phyloP scores from a whole-genome alignment of 2,113 vertebrate species.

The Bos indicus region DNA sequence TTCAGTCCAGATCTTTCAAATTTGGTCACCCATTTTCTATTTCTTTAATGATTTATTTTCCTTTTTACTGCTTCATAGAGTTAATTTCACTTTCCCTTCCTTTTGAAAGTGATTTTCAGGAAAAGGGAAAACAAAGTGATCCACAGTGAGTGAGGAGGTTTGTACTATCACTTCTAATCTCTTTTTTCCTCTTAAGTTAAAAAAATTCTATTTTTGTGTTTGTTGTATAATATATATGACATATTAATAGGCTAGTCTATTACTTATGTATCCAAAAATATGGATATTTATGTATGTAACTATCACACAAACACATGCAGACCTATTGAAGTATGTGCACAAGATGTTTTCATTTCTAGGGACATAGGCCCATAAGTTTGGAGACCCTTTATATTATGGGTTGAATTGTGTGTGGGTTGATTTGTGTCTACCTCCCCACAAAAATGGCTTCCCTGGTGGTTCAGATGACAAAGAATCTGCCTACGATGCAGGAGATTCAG shows the following conservation, averaged over 20 bases:
- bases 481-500: neutral
- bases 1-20: neutral
- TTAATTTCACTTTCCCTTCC: neutral
- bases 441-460: neutral
- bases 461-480: neutral
- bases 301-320: neutral
- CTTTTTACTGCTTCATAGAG: neutral
- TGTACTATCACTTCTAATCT: neutral
- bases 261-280: neutral
- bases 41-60: neutral
- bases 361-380: neutral
- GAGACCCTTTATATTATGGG: neutral
- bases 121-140: neutral
- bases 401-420: neutral
- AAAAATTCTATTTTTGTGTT: neutral
- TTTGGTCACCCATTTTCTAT: neutral
- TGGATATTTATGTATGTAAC: neutral
- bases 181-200: neutral
- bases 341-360: neutral
- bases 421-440: rapidly evolving
- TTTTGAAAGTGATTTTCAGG: neutral
- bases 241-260: neutral
- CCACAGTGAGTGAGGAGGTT: neutral
- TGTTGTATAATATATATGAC: neutral
- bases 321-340: neutral